Evolutionary conservation across 2,888 invertebrate species (phyloP), one percentile per base, ranked within the genome.

Genomic region (Nebria salina): DNA sequence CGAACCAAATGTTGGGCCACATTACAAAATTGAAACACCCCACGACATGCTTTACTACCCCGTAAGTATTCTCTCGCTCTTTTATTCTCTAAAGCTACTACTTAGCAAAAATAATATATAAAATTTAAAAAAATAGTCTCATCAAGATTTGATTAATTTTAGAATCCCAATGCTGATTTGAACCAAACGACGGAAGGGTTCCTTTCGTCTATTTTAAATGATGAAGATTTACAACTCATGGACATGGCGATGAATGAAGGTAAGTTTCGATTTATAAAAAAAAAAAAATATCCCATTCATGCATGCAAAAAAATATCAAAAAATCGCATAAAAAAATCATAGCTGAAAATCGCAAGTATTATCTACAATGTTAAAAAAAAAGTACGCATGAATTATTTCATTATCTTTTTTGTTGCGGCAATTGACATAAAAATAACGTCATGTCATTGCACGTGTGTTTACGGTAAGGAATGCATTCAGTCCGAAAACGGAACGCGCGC

Each of bases 201-300:
- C 86, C 93, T 97, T 65, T 96, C 96, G 83, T 96, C 96, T 1
- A 95, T 97, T 83, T 91, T 97, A 77, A 96, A 96, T 86, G 97
- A 97, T 85, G 97, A 97, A 86, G 96, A 96, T 86, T 90, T 97
- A 64, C 96, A 96, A 87, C 91, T 97, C 75, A 96, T 97, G 96
- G 96, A 97, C 85, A 96, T 97, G 95, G 95, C 95, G 68, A 94
- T 95, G 92, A 95, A 94, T 86, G 96, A 96, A 89, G 95, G 96
- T 96, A 89, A 89, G 93, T 90, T 85, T 77, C 11, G 82, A 75
- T 81, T 79, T 76, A 34, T 34, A 34, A 5, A 34, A 34, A 34
- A 34, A 34, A 54, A 54, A 1, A 54, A 3, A 54, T 13, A 54
- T 54, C 2, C 7, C 54, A 54, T 54, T 54, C 54, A 54, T 54